These are phyloP conservation scores for Hydroisotoma schaefferi DNA, from an alignment of 2,888 invertebrate species.

Conservation along the genomic window DNA sequence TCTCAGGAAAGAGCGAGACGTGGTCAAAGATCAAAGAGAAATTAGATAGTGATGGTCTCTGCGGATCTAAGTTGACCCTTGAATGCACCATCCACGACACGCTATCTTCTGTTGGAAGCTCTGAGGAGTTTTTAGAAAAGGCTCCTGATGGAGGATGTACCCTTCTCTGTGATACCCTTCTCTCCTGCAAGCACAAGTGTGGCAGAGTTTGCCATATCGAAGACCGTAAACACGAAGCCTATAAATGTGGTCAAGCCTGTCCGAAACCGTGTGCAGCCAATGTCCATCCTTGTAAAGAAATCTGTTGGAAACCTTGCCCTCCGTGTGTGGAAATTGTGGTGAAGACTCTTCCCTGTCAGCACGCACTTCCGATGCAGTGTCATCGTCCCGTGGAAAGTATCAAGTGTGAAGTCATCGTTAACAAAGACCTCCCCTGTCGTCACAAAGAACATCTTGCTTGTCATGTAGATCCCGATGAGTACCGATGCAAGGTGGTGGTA, in stretches of 20 bases:
- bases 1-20: neutral
- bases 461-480: slow-evolving; percentile 43
- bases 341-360: slow-evolving; percentile 54
- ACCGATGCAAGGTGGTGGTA: slow-evolving; percentile 39
- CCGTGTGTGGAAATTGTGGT: slow-evolving; percentile 48
- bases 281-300: slow-evolving; percentile 27
- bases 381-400: slow-evolving; percentile 52
- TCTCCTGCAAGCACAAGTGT: slow-evolving; percentile 65
- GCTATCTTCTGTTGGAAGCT: slow-evolving; percentile 15
- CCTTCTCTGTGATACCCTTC: slow-evolving; percentile 55
- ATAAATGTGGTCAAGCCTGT: slow-evolving; percentile 57
- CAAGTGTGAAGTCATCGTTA: slow-evolving; percentile 54
- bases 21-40: neutral
- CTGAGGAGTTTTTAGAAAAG: slow-evolving; percentile 25
- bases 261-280: slow-evolving; percentile 13
- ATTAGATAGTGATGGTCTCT: too few relatives aligned
- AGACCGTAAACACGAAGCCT: slow-evolving; percentile 58
- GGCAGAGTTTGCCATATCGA: slow-evolving; percentile 60
- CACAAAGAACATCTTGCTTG: slow-evolving; percentile 56
- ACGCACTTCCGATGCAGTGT: slow-evolving; percentile 58
- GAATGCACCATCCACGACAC: slow-evolving; percentile 45
- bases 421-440: slow-evolving; percentile 56
- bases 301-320: slow-evolving; percentile 29
- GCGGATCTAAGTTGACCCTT: slow-evolving; percentile 37
- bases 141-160: slow-evolving; percentile 62